Evolutionary conservation across 2,888 invertebrate species (phyloP).

Genomic region (Napeogenes sylphis): DNA sequence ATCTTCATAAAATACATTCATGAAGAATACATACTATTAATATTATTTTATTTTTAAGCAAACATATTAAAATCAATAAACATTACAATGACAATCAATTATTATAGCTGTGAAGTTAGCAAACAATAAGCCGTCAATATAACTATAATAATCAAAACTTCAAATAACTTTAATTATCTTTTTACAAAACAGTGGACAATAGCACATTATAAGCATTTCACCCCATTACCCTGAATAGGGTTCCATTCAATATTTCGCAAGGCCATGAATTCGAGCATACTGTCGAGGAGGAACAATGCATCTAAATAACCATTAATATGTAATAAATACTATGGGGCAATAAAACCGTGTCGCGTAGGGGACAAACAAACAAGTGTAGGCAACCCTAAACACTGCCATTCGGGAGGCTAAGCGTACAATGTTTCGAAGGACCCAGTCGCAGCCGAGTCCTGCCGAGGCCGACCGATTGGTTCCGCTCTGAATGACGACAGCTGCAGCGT

Average conservation of each 20-base stretch:
- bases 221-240: slow-evolving; percentile 49
- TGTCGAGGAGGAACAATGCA: slow-evolving; percentile 73
- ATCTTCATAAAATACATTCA: no score
- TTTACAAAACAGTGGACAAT: slow-evolving; percentile 53
- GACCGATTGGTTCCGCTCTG: slow-evolving; percentile 71
- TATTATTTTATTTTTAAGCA: background rate
- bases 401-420: slow-evolving; percentile 41
- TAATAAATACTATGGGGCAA: slow-evolving; percentile 77
- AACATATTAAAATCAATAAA: background rate
- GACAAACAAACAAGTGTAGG: slow-evolving; percentile 75
- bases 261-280: slow-evolving; percentile 75
- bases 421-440: no score
- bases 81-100: background rate
- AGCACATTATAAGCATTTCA: slow-evolving; percentile 49
- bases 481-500: slow-evolving; percentile 74
- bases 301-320: slow-evolving; percentile 79
- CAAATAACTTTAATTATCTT: slow-evolving; percentile 46
- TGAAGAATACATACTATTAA: no score
- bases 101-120: slow-evolving; percentile 11
- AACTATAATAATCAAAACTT: slow-evolving; percentile 30
- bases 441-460: slow-evolving; percentile 53
- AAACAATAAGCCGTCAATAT: slow-evolving; percentile 10
- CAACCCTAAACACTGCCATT: slow-evolving; percentile 56
- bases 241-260: slow-evolving; percentile 65
- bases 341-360: slow-evolving; percentile 67